These are phyloP conservation scores for Chrysochloris asiatica DNA, from an alignment of 2,113 vertebrate species.

Conservation along the genomic window DNA sequence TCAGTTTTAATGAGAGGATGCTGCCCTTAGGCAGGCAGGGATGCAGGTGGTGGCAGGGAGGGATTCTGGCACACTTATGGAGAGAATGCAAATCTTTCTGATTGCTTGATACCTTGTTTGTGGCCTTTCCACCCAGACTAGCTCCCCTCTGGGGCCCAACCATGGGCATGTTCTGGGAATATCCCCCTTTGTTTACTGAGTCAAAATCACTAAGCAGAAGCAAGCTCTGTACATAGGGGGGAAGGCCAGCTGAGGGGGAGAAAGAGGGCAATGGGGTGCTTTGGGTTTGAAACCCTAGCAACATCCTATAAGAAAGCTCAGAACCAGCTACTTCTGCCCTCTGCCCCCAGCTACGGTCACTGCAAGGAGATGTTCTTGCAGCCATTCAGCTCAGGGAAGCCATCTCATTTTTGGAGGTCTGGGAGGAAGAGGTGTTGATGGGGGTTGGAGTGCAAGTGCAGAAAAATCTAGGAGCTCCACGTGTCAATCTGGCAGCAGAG, in stretches of 20 bases:
- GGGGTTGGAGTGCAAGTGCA: constrained; percentile 71
- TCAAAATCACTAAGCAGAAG: constrained; percentile 19
- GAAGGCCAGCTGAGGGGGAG: not conserved
- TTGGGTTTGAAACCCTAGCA: constrained; percentile 75
- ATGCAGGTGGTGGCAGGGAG: not conserved
- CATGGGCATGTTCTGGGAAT: constrained; percentile 55
- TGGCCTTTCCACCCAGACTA: constrained; percentile 78
- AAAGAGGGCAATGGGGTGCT: constrained; percentile 56
- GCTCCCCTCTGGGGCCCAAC: constrained; percentile 21
- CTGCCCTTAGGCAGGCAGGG: constrained; percentile 64
- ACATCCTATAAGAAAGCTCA: constrained; percentile 70
- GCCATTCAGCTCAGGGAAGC: constrained; percentile 77
- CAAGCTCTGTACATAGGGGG: constrained; percentile 24
- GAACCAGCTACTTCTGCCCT: constrained; percentile 70
- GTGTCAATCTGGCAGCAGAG: not conserved
- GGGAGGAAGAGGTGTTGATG: constrained; percentile 67
- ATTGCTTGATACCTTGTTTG: constrained; percentile 77
- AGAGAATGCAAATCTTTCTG: constrained; percentile 80
- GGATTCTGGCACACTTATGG: too few species aligned
- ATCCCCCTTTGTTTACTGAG: constrained; percentile 69
- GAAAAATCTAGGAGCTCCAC: constrained; percentile 19
- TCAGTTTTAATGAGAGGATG: constrained; percentile 65
- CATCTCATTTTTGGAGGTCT: constrained; percentile 76
- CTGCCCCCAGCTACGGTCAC: not conserved
- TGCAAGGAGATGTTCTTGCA: constrained; percentile 31